These are phyloP conservation scores for Corbicula japonica DNA, from an alignment of 2,888 invertebrate genomes.

Conservation along the genomic window DNA sequence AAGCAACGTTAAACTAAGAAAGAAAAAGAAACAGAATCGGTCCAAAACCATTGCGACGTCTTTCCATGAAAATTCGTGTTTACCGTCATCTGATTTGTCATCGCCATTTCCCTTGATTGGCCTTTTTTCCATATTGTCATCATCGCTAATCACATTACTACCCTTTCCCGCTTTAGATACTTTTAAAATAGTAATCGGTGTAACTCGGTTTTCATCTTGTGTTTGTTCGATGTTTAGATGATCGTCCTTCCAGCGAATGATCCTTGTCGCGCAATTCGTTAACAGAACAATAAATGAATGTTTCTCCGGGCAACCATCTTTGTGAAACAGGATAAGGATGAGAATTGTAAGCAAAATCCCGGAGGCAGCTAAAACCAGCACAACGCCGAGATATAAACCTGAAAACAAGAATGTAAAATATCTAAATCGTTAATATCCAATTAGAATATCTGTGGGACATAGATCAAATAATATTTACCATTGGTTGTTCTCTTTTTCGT, in stretches of 20 bases:
- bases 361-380: background rate
- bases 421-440: no score
- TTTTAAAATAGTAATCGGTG: no score
- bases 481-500: no score
- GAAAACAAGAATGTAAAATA: background rate
- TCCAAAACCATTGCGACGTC: constrained; percentile 15
- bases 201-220: no score
- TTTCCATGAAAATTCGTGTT: no score
- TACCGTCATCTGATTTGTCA: no score
- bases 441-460: no score
- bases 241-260: background rate
- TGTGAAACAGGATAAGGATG: constrained; percentile 6
- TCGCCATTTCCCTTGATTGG: no score
- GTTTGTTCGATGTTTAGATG: background rate
- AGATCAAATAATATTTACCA: no score
- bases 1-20: constrained; percentile 3
- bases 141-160: no score
- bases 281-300: background rate
- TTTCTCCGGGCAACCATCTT: constrained; percentile 1
- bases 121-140: no score
- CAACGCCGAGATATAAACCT: constrained; percentile 9
- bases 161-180: no score
- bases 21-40: constrained; percentile 28
- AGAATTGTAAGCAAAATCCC: constrained; percentile 1
- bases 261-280: background rate